Evolutionary conservation across 2,888 invertebrate species (phyloP), one percentile per base, ranked within the genome.

Genomic region (Zeuzera pyrina): DNA sequence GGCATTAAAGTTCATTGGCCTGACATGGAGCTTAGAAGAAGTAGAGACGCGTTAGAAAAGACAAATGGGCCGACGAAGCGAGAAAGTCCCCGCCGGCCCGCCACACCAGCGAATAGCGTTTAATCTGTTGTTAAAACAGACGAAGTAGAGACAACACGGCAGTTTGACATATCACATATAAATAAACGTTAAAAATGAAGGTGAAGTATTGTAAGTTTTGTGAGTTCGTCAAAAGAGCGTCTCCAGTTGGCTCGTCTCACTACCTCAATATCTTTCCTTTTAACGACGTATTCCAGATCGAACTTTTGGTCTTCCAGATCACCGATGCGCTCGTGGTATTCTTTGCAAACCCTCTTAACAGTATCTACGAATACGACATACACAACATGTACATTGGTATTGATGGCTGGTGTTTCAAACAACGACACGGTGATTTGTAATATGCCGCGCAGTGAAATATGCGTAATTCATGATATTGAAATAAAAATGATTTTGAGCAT

Each of bases 221-320:
- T 76, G 52, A 83, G 78, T 77, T 68, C 55, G 54, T 67, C 60
- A 73, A 64, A 63, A 64, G 56, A 66, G 63, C 65, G 59, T 57
- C 53, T 57, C 51, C 47, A 58, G 43, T 60, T 57, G 58, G 67
- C 67, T 63, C 54, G 52, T 64, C 59, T 69, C 74, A 88, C 89
- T 92, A 98, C 97, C 95, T 98, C 96, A 85, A 91, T 91, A 85
- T 98, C 98, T 92, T 98, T 98, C 89, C 93, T 93, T 87, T 94
- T 94, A 85, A 98, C 97, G 87, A 94, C 87, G 88, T 93, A 92
- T 89, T 99, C 98, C 90, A 98, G 89, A 90, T 99, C 99, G 88
- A 93, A 98, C 87, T 98, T 98, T 81, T 91, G 88, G 67, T 93
- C 92, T 89, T 98, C 97, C 87, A 98, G 89, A 60, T 86, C 83